Percentiles rank a stretch among this genome's conserved stretches.
Evolutionary conservation across 2,888 invertebrate species (phyloP).

Genomic region (Andrena flavipes): DNA sequence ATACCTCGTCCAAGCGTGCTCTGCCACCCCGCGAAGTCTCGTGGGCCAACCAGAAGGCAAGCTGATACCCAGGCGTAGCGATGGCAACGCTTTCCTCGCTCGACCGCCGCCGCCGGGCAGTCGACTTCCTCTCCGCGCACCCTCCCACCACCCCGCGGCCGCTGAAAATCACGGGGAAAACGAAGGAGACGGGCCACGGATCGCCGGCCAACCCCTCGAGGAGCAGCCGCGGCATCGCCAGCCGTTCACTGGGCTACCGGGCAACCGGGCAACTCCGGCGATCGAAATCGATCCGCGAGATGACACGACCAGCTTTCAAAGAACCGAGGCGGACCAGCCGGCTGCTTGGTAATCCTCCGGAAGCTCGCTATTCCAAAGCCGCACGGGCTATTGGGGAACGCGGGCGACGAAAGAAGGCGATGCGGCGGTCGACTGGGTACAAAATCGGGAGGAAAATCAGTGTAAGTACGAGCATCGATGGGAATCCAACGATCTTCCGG

Average conservation of each 20-base stretch:
- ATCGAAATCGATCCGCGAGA: constrained; percentile 37
- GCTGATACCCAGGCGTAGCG: constrained; percentile 83
- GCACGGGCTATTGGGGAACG: neutral
- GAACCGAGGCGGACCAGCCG: neutral
- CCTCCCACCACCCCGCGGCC: neutral
- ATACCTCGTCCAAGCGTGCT: constrained; percentile 57
- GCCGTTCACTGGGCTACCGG: constrained; percentile 57
- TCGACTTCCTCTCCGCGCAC: neutral
- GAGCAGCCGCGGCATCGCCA: constrained; percentile 6
- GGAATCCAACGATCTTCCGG: neutral
- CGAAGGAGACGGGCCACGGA: constrained; percentile 16
- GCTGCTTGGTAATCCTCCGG: neutral
- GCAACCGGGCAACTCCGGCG: constrained; percentile 28
- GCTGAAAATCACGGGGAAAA: constrained; percentile 31
- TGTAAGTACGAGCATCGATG: neutral
- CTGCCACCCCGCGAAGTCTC: constrained; percentile 59
- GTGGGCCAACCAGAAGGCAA: constrained; percentile 82
- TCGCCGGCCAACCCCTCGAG: constrained; percentile 25
- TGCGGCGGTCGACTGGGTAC: neutral
- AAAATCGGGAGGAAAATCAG: neutral
- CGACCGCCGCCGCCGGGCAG: constrained; percentile 46
- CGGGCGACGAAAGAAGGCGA: neutral
- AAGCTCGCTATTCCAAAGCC: neutral
- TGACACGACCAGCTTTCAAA: neutral
- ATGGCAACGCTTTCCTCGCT: constrained; percentile 81